Evolutionary conservation across 2,113 vertebrate genomes (phyloP).

Genomic region (Cervus canadensis): DNA sequence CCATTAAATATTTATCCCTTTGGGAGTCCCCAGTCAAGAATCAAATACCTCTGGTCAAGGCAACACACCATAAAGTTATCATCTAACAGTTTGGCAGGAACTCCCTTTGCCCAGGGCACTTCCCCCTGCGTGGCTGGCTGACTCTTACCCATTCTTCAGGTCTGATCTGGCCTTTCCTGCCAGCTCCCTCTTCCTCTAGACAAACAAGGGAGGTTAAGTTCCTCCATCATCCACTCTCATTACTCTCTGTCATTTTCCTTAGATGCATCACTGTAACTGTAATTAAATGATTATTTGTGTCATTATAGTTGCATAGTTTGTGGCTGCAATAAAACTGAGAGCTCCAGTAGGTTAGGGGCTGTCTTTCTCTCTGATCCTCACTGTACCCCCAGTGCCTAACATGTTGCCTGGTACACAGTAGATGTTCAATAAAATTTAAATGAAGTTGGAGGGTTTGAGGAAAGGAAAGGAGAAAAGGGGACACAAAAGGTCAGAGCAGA

Average conservation of each 20-base stretch:
- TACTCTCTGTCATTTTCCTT: background rate
- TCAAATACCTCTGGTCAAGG: constrained; percentile 53
- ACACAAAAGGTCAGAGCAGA: background rate
- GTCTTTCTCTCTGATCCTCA: background rate
- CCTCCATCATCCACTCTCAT: background rate
- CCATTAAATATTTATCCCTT: constrained; percentile 62
- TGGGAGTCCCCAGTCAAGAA: constrained; percentile 56
- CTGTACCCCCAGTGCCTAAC: background rate
- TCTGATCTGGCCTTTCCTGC: background rate
- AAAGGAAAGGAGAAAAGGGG: background rate
- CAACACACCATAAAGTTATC: constrained; percentile 53
- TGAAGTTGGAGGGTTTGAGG: background rate
- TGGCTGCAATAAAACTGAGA: background rate
- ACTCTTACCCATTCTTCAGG: background rate
- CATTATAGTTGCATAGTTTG: background rate
- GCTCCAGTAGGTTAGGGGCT: background rate
- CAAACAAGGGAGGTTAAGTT: background rate
- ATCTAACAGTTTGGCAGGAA: constrained; percentile 52
- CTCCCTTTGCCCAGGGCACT: background rate
- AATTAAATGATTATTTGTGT: constrained; percentile 15
- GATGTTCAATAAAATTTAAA: background rate
- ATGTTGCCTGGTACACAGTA: background rate
- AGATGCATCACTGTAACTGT: background rate
- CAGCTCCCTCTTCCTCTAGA: background rate
- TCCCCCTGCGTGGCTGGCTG: background rate